Evolutionary conservation across 2,888 invertebrate species (phyloP).

Genomic region (Leucozona laternaria): DNA sequence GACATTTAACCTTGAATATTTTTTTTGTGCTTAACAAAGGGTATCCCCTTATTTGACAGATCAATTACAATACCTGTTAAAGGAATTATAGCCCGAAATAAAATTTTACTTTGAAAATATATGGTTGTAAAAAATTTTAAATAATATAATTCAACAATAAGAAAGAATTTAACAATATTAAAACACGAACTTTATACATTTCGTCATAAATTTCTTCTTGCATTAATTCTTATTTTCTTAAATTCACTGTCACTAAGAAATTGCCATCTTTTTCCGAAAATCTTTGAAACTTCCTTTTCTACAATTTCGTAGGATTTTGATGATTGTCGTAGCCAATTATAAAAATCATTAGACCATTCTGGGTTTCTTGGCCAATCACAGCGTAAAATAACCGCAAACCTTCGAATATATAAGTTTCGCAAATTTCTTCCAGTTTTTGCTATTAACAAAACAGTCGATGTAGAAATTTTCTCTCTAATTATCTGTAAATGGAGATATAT

Average conservation of each 20-base stretch:
- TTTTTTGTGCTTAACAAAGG: too few species aligned
- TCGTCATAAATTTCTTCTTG: constrained; percentile 76
- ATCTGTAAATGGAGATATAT: constrained; percentile 83
- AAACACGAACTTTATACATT: constrained; percentile 3
- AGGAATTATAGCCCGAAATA: too few species aligned
- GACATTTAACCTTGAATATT: too few species aligned
- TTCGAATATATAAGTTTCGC: constrained; percentile 87
- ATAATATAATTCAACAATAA: not conserved
- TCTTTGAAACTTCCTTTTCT: constrained; percentile 88
- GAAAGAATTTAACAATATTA: not conserved
- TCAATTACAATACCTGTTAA: too few species aligned
- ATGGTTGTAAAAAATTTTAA: not conserved
- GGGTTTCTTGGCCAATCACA: constrained; percentile 88
- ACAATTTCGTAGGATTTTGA: constrained; percentile 87
- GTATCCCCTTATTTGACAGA: too few species aligned
- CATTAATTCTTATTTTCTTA: constrained; percentile 84
- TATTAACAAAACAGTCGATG: constrained; percentile 89
- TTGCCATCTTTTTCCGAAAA: constrained; percentile 88
- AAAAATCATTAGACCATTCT: constrained; percentile 88
- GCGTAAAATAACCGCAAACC: constrained; percentile 89
- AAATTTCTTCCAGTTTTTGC: constrained; percentile 87
- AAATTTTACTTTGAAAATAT: not conserved
- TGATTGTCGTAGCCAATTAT: constrained; percentile 87
- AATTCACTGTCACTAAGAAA: constrained; percentile 88
- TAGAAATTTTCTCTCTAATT: constrained; percentile 90